Percentiles rank a stretch among this genome's conserved stretches.
Evolutionary conservation across 2,113 vertebrate species (phyloP).

Genomic region (Clarias macrocephalus): DNA sequence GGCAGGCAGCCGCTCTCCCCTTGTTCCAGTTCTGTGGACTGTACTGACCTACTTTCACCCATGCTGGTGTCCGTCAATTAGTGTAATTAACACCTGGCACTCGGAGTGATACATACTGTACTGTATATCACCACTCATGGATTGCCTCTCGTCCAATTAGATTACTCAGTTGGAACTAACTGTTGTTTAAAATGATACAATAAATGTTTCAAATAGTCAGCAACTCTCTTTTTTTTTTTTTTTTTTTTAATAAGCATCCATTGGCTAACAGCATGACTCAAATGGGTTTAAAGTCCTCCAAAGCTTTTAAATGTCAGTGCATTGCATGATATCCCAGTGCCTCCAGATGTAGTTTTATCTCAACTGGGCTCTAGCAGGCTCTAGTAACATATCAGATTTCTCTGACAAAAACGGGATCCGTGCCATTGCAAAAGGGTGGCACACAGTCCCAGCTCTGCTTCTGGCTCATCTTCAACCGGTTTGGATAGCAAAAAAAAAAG

Average conservation of each 20-base stretch:
- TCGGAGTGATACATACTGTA: too few relatives aligned
- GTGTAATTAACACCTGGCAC: too few relatives aligned
- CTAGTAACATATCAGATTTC: conserved; percentile 23
- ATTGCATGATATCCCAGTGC: conserved; percentile 31
- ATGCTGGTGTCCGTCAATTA: too few relatives aligned
- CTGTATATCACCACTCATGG: too few relatives aligned
- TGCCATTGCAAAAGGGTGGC: conserved; percentile 44
- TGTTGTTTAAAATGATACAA: too few relatives aligned
- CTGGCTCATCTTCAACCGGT: conserved; percentile 44
- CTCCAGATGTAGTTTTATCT: conserved; percentile 48
- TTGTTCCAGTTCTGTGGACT: too few relatives aligned
- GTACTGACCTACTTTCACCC: too few relatives aligned
- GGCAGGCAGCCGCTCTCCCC: too few relatives aligned
- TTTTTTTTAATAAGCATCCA: neutral
- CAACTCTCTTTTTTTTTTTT: neutral
- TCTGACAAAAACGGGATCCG: conserved; percentile 19
- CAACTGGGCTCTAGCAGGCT: conserved; percentile 37
- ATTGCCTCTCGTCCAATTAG: too few relatives aligned
- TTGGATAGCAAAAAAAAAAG: neutral
- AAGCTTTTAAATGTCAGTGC: conserved; percentile 50
- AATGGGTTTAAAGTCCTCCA: conserved; percentile 28
- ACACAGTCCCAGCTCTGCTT: conserved; percentile 28
- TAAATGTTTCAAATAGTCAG: neutral
- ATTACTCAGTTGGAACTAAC: too few relatives aligned
- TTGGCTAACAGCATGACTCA: neutral